Percentiles rank a stretch among this genome's conserved stretches.
Evolutionary conservation across 1,140 invertebrate genomes (phyloP).

Genomic region (Calosoma granatense): DNA sequence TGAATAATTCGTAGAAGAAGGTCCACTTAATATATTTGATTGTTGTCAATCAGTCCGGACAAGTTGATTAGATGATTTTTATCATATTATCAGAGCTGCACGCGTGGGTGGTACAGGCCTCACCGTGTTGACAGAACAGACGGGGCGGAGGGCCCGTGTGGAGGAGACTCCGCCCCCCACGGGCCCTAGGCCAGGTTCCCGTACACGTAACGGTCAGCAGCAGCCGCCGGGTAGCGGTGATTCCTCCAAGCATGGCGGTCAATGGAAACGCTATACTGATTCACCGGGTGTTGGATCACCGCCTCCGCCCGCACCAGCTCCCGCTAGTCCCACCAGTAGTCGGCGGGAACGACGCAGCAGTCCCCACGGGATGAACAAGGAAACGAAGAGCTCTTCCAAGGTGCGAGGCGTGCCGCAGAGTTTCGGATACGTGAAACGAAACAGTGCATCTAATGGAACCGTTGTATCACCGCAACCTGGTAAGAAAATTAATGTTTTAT

Average conservation of each 20-base stretch:
- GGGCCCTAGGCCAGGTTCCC: conserved; percentile 18
- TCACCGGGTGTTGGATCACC: conserved; percentile 46
- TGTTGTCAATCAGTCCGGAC: no score
- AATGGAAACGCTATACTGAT: conserved; percentile 37
- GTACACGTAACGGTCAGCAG: conserved; percentile 16
- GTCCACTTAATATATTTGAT: no score
- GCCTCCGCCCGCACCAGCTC: conserved; percentile 34
- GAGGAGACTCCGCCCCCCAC: conserved; percentile 25
- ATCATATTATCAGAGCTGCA: no score
- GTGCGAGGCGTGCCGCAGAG: conserved; percentile 58
- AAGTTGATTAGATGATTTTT: no score
- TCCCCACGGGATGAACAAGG: conserved; percentile 34
- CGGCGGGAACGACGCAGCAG: conserved; percentile 33
- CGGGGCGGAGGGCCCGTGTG: conserved; percentile 23
- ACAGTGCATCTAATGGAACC: conserved; percentile 39
- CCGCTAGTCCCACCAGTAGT: conserved; percentile 37
- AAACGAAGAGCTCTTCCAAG: conserved; percentile 25
- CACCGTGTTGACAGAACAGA: conserved; percentile 28
- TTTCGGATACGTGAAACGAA: conserved; percentile 73
- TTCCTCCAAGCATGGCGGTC: conserved; percentile 16
- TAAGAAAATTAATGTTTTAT: no score
- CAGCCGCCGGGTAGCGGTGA: background rate
- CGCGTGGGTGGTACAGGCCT: conserved; percentile 24
- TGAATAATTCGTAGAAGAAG: no score
- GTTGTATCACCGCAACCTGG: background rate